phyloP scores from a whole-genome alignment of 2,797 vertebrate genomes.

The Anguilla anguilla region DNA sequence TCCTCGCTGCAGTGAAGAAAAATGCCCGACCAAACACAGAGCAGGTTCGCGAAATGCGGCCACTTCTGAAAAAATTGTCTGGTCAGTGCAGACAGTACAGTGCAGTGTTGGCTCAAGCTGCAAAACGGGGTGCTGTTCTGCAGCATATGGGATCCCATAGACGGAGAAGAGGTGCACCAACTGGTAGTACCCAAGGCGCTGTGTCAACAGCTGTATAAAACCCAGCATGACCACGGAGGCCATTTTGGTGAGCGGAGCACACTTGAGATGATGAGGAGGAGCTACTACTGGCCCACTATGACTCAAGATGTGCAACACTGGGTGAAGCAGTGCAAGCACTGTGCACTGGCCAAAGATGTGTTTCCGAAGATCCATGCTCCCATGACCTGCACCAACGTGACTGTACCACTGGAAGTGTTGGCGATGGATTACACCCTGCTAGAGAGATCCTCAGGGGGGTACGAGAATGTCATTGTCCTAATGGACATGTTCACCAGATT shows the following conservation, averaged over 20 bases:
- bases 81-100: too few species aligned
- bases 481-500: conserved; percentile 13
- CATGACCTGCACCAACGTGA: conserved; percentile 30
- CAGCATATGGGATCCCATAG: neutral
- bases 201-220: neutral
- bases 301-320: conserved; percentile 30
- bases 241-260: conserved; percentile 38
- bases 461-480: neutral
- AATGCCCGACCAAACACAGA: neutral
- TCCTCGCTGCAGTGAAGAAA: neutral
- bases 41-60: neutral
- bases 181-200: conserved; percentile 2
- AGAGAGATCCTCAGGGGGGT: neutral
- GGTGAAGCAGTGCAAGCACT: conserved; percentile 36
- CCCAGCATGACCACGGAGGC: conserved; percentile 34
- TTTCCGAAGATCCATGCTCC: conserved; percentile 31
- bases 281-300: conserved; percentile 40
- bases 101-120: neutral
- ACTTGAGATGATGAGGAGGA: neutral
- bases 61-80: too few species aligned
- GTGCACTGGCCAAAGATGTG: conserved; percentile 37
- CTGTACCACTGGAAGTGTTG: conserved; percentile 20
- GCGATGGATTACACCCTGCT: conserved; percentile 22
- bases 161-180: neutral
- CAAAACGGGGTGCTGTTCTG: conserved; percentile 20